Conservation (phyloP, 2,113 vertebrate species). For the Sturnira hondurensis region DNA sequence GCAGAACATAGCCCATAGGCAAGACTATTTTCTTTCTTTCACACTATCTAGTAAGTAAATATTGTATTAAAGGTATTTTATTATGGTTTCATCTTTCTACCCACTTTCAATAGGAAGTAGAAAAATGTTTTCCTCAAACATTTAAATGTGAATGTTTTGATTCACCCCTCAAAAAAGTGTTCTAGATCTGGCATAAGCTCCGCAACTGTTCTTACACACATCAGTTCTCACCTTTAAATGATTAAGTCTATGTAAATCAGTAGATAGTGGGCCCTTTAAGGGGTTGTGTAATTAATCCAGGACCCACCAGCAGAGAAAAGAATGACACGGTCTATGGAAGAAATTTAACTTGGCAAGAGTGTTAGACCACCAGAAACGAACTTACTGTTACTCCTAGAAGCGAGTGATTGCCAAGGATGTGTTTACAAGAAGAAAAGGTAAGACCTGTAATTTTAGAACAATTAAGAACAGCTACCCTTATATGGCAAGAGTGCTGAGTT, state of each 20-base stretch:
- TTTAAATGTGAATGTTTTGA: not conserved
- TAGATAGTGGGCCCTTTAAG: not conserved
- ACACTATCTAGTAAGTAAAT: not conserved
- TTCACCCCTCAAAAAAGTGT: not conserved
- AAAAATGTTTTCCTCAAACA: not conserved
- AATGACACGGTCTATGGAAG: conserved; percentile 35
- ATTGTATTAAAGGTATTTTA: not conserved
- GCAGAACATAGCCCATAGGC: not conserved
- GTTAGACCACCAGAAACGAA: conserved; percentile 63
- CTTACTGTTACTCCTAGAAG: conserved; percentile 43
- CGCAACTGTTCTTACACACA: not conserved
- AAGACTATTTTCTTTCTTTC: not conserved
- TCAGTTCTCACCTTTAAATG: not conserved
- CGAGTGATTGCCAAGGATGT: conserved; percentile 43
- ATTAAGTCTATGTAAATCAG: conserved; percentile 19
- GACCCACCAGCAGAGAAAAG: conserved; percentile 50
- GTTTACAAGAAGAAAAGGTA: conserved; percentile 61
- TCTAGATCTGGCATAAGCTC: not conserved
- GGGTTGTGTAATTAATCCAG: not conserved
- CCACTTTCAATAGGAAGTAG: not conserved
- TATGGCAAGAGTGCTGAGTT: conserved; percentile 55
- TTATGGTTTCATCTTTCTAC: not conserved
- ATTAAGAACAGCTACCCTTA: conserved; percentile 54
- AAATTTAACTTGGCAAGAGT: conserved; percentile 62
- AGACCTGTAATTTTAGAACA: conserved; percentile 61